These are phyloP conservation scores for Tenodera sinensis DNA, from an alignment of 2,888 invertebrate species.

Conservation along the genomic window DNA sequence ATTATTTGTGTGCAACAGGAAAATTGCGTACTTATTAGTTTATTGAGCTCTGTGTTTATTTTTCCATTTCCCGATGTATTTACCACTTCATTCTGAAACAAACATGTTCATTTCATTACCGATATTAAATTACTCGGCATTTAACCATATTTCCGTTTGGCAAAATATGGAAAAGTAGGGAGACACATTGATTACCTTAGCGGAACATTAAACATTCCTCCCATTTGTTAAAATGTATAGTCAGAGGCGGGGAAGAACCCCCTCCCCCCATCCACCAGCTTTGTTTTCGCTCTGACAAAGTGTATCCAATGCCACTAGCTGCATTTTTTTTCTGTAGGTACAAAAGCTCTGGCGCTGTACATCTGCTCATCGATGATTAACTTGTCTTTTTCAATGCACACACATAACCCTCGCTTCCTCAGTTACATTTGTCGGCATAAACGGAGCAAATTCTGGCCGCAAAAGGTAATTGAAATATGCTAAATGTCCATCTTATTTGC, in stretches of 20 bases:
- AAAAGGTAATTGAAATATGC: no score
- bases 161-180: background rate
- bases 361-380: no score
- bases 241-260: background rate
- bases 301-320: background rate
- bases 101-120: background rate
- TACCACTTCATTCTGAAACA: background rate
- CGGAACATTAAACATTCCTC: background rate
- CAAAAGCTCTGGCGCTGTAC: no score
- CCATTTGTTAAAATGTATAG: background rate
- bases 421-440: no score
- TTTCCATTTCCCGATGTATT: background rate
- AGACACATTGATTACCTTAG: background rate
- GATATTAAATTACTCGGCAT: background rate
- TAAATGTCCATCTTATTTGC: no score
- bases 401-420: no score
- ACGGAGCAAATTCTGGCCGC: no score
- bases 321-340: background rate
- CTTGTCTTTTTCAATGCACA: no score
- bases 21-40: background rate
- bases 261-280: background rate
- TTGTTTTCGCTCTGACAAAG: background rate
- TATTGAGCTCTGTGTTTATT: background rate
- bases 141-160: background rate
- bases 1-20: background rate